Conservation (phyloP, 2,113 vertebrate species). For the Corvus cornix region DNA sequence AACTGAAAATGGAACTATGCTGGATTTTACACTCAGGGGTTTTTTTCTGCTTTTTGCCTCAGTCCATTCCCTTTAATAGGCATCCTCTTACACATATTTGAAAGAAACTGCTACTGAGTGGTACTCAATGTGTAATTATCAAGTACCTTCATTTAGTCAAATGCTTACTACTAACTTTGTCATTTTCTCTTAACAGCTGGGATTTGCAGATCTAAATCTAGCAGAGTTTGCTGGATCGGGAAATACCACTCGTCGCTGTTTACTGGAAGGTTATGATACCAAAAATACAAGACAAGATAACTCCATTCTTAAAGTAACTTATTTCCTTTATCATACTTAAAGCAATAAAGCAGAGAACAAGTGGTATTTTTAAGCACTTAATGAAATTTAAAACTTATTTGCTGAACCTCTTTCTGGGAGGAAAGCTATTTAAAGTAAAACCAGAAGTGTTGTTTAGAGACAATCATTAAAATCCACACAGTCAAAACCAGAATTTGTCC, state of each 20-base stretch:
- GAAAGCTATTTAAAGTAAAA: not conserved
- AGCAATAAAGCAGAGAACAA: not conserved
- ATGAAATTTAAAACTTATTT: not conserved
- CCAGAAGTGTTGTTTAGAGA: not conserved
- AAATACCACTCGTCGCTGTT: slow-evolving; percentile 87
- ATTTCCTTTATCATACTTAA: not conserved
- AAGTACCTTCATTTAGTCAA: not conserved
- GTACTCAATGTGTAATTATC: not conserved
- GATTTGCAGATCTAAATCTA: slow-evolving; percentile 96
- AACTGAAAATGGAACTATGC: not conserved
- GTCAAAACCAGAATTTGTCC: not conserved
- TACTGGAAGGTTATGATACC: slow-evolving; percentile 96
- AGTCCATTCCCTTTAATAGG: not conserved
- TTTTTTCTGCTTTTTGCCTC: not conserved
- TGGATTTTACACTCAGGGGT: not conserved
- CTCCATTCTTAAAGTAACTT: slow-evolving; percentile 94
- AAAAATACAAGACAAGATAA: slow-evolving; percentile 97
- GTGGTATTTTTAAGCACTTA: not conserved
- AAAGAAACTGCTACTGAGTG: not conserved
- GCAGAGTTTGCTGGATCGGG: slow-evolving; percentile 96
- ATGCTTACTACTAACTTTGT: not conserved
- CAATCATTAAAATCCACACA: not conserved
- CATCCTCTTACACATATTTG: not conserved
- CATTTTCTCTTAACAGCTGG: slow-evolving; percentile 82
- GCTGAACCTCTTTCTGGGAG: not conserved